Base-by-base conservation (phyloP, 2,113 vertebrate genomes). In the Chunga burmeisteri region DNA sequence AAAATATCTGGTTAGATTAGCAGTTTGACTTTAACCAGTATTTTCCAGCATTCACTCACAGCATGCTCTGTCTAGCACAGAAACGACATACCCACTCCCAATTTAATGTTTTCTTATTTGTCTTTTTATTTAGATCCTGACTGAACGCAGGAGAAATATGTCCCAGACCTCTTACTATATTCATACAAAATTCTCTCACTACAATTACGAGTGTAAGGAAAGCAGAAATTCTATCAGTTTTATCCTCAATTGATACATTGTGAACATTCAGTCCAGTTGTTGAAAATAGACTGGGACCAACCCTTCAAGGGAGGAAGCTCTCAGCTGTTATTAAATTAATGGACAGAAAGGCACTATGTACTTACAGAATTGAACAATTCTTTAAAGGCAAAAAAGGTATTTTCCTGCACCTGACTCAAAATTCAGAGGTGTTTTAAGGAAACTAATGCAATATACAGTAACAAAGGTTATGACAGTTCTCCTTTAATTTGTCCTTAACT, bases 41-140 rank as follows among this genome's bases (percentile, higher is more conserved):
- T 68, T 86, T 78, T 71, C 34, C 47, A 40, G 30, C 26, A 27
- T 65, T 74, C 77, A 68, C 34, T 49, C 32, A 27, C 18, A 50
- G n/a, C 20, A 38, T 20, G 34, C 18, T 56, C 38, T 49, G 50
- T 32, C 67, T 46, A 46, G 32, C 46, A 32, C n/a, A 83, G 42
- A 68, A 25, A 59, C 4, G 50, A 20, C 68, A 29, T 36, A 34
- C 26, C 6, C 1, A 7, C 9, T 44, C 50, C 29, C 4, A 5
- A 50, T 17, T 46, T 50, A 2, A 40, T 20, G 5, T 53, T 49
- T 52, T 71, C 19, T 22, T 63, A 7, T 27, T 47, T 32, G 67
- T 87, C 44, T 78, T 42, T 88, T 79, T 92, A 67, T 90, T 96
- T 93, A 81, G 95, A 91, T 66, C 40, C 63, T 90, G 61, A 59